Base-by-base conservation (phyloP, 30 jellyfish, hydroid and myxozoan genomes). In the Aurelia coerulea region DNA sequence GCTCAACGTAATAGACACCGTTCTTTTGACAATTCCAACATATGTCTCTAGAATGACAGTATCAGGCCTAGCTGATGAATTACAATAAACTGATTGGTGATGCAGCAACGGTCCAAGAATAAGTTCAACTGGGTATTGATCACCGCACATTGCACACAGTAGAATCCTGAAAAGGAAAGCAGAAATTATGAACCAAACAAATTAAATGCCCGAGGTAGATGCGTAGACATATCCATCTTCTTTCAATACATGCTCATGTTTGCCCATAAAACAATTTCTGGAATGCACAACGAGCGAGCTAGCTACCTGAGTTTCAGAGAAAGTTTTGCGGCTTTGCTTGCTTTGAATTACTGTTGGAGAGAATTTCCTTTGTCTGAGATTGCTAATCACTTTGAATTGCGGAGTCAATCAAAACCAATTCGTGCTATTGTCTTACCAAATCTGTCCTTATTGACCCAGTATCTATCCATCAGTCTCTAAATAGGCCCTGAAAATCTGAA, bases 81-180 rank as follows among this genome's bases (percentile, higher is more conserved):
- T 90, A 19, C 97, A 94, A 56, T 86, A 87, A 68, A 97, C 89
- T 1, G 90, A 79, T 62, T 95, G 97, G 59, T 95, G 99, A 56
- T 96, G 98, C 39, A 96, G 78, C 79, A 96, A 87, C 10, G 98
- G 95, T 31, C 99, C 97, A 23, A 96, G 97, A 39, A 96, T 89
- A 39, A 96, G 85, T 78, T 96, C 99, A 62, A 96, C 97, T 2
- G 99, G 97, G 70, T 83, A 96, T 76, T 96, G 97, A 63, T 96
- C 99, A 17, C 99, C 99, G 65, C 99, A 96, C 99, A 96, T 96
- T 5, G 98, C 97, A 66, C 99, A 96, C 13, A 96, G 97, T 83
- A 96, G 77, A 63, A 96, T 92, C 77, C 98, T 96, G 80, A 39
- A 89, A 87, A 13, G 4, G 4, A 23, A 73, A 37, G 9, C 14